Conservation (phyloP, 2,888 invertebrate genomes). For the Onthophagus sagittarius region DNA sequence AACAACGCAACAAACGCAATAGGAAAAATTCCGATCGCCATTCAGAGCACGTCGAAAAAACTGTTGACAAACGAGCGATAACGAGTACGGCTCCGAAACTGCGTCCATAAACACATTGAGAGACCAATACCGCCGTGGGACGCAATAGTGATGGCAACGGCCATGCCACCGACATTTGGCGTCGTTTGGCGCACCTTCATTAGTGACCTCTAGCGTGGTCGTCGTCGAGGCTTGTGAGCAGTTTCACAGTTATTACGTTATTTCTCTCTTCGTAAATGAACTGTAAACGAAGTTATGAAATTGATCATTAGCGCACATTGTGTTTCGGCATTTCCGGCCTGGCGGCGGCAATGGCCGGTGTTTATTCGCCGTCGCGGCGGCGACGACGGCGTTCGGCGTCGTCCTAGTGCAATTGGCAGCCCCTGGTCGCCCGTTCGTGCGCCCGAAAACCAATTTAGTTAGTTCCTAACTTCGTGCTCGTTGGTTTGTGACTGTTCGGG, state of each 20-base stretch:
- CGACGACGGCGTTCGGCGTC: not conserved
- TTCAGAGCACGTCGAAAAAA: not conserved
- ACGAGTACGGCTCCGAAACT: not conserved
- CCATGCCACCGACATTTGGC: not conserved
- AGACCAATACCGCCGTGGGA: not conserved
- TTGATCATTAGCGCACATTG: constrained; percentile 21
- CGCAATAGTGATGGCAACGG: not conserved
- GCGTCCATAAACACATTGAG: not conserved
- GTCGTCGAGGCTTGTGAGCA: constrained; percentile 1
- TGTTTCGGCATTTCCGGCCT: constrained; percentile 11
- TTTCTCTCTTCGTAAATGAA: not conserved
- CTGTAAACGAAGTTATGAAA: constrained; percentile 18
- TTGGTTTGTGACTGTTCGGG: constrained; percentile 20
- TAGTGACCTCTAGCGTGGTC: not conserved
- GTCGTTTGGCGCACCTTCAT: not conserved
- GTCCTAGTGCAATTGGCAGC: constrained; percentile 22
- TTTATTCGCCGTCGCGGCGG: constrained; percentile 5
- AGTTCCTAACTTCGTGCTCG: constrained; percentile 23
- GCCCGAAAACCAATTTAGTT: constrained; percentile 24
- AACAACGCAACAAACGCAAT: not conserved
- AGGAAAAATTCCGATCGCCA: not conserved
- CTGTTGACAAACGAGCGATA: not conserved
- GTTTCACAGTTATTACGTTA: constrained; percentile 10
- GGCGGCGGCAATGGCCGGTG: not conserved
- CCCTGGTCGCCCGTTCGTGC: constrained; percentile 4